Evolutionary conservation across 2,888 invertebrate genomes (phyloP).

Genomic region (Capitulum mitella): DNA sequence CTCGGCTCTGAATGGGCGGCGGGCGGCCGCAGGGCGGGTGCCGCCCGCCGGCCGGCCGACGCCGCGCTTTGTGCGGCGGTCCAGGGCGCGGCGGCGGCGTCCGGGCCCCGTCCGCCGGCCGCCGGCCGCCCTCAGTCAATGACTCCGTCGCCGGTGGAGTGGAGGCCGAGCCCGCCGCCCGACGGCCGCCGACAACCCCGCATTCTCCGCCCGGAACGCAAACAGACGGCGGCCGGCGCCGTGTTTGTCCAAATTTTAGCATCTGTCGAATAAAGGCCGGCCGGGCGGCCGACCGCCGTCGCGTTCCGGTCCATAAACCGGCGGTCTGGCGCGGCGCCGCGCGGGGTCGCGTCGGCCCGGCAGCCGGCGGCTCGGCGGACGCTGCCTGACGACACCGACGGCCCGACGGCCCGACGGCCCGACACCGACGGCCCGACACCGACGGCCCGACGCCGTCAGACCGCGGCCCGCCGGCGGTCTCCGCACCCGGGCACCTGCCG

Average conservation of each 20-base stretch:
- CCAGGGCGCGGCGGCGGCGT: not conserved
- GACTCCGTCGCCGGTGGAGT: not conserved
- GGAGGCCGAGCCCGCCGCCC: not conserved
- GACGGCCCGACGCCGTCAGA: too few relatives aligned
- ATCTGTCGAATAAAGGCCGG: not conserved
- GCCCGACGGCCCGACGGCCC: too few relatives aligned
- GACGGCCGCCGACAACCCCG: not conserved
- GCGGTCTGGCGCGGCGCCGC: too few relatives aligned
- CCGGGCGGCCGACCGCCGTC: too few relatives aligned
- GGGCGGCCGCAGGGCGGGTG: not conserved
- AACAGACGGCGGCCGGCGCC: not conserved
- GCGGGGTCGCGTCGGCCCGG: too few relatives aligned
- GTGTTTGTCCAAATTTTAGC: slow-evolving; percentile 21
- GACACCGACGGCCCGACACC: too few relatives aligned
- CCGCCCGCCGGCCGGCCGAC: not conserved
- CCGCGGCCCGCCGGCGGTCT: too few relatives aligned
- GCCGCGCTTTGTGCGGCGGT: not conserved
- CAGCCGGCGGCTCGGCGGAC: too few relatives aligned
- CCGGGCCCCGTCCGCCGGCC: not conserved
- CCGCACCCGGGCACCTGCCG: too few relatives aligned
- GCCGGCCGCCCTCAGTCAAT: not conserved
- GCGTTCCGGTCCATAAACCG: too few relatives aligned
- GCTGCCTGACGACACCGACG: too few relatives aligned
- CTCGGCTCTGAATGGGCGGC: not conserved
- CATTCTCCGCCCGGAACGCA: slow-evolving; percentile 18